A percentile compares a stretch with the other conserved stretches of the same genome.
phyloP scores from a whole-genome alignment of 2,888 invertebrate genomes.

The Caenorhabditis macrosperma region DNA sequence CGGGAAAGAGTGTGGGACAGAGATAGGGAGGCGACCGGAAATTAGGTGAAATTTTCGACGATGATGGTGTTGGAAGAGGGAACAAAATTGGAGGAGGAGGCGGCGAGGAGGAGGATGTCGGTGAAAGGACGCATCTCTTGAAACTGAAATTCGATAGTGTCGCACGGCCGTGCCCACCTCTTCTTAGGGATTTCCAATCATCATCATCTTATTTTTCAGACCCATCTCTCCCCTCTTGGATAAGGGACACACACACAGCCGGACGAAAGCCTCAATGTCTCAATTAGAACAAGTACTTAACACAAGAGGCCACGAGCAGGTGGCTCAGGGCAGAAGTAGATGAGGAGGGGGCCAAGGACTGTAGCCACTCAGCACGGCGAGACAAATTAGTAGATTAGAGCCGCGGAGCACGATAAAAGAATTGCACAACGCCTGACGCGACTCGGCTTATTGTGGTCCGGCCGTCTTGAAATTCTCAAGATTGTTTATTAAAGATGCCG shows the following conservation, averaged over 20 bases:
- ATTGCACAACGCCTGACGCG: slow-evolving; percentile 21
- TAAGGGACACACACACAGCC: not conserved
- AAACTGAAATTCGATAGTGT: slow-evolving; percentile 58
- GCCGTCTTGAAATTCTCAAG: slow-evolving; percentile 33
- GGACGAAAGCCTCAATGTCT: slow-evolving; percentile 17
- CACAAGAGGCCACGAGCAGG: slow-evolving; percentile 21
- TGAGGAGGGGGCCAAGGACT: slow-evolving; percentile 9
- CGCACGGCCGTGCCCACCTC: slow-evolving; percentile 39
- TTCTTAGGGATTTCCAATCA: slow-evolving; percentile 57
- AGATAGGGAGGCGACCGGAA: slow-evolving; percentile 31
- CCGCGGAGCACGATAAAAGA: slow-evolving; percentile 6
- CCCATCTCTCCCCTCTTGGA: not conserved
- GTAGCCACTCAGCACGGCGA: slow-evolving; percentile 3
- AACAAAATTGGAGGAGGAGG: slow-evolving; percentile 12
- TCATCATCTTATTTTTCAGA: slow-evolving; percentile 58
- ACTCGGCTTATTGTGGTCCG: slow-evolving; percentile 13
- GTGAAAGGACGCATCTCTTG: slow-evolving; percentile 34
- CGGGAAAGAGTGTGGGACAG: slow-evolving; percentile 4
- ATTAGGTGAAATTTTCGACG: slow-evolving; percentile 59
- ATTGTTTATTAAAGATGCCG: slow-evolving; percentile 59
- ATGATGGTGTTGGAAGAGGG: slow-evolving; percentile 9
- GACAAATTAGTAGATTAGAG: slow-evolving; percentile 25
- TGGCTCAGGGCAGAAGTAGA: slow-evolving; percentile 7
- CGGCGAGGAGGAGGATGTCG: not conserved
- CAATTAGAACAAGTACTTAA: slow-evolving; percentile 23